phyloP scores from a whole-genome alignment of 2,888 invertebrate genomes.

The Parnassius mnemosyne region DNA sequence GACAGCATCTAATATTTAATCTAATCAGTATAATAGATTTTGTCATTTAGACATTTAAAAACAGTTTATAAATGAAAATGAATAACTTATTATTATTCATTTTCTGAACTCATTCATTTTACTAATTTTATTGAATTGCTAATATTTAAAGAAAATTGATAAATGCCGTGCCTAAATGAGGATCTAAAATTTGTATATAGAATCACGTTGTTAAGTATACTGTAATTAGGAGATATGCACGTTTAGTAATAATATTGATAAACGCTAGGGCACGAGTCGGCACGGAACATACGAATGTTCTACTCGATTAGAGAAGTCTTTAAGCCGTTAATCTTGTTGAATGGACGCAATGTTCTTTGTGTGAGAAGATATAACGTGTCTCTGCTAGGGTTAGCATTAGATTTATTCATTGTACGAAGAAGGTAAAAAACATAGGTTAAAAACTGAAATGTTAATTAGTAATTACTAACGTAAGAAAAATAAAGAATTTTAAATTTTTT shows the following conservation, averaged over 20 bases:
- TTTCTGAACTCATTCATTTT: background rate
- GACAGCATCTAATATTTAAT: too few species aligned
- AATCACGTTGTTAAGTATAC: background rate
- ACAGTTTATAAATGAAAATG: too few species aligned
- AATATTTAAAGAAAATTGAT: background rate
- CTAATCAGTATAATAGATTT: too few species aligned
- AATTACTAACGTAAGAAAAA: too few species aligned
- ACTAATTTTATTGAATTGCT: background rate
- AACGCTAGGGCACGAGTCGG: constrained; percentile 1
- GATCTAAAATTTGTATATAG: too few species aligned
- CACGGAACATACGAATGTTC: background rate
- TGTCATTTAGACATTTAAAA: too few species aligned
- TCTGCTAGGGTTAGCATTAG: background rate
- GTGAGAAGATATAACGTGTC: background rate
- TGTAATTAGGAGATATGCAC: constrained; percentile 8
- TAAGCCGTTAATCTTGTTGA: constrained; percentile 9
- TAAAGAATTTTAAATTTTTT: too few species aligned
- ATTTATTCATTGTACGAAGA: background rate
- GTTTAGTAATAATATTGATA: constrained; percentile 3
- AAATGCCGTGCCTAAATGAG: background rate
- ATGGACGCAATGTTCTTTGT: background rate
- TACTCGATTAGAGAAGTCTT: constrained; percentile 1
- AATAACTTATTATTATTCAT: too few species aligned
- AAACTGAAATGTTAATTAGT: too few species aligned
- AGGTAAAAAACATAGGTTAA: too few species aligned